Percentiles rank a stretch among this genome's conserved stretches.
phyloP scores from a whole-genome alignment of 2,113 vertebrate genomes.

The Callorhinus ursinus region DNA sequence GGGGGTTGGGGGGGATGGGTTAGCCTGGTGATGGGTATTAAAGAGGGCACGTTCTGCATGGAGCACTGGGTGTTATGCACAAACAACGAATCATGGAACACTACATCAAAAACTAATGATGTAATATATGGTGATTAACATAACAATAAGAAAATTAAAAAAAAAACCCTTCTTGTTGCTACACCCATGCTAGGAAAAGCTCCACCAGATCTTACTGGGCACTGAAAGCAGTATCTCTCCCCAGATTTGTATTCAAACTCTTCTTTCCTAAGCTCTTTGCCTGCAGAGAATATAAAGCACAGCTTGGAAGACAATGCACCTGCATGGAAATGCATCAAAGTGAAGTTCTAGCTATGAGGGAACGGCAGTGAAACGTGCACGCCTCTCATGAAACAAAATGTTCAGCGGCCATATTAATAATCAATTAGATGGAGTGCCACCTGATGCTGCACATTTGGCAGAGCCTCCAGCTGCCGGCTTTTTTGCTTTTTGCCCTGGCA shows the following conservation, averaged over 20 bases:
- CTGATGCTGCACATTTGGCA: constrained; percentile 76
- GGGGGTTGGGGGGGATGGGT: too few species aligned
- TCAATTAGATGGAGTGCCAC: constrained; percentile 79
- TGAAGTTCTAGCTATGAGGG: constrained; percentile 68
- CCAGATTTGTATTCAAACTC: constrained; percentile 56
- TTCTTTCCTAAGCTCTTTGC: constrained; percentile 28
- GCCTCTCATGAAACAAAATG: constrained; percentile 68
- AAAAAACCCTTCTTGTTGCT: background rate
- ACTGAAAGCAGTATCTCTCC: constrained; percentile 24
- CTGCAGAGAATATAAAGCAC: constrained; percentile 67
- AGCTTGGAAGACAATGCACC: constrained; percentile 21
- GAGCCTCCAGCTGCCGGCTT: constrained; percentile 39
- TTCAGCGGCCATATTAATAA: constrained; percentile 79
- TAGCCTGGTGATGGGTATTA: too few species aligned
- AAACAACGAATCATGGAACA: too few species aligned
- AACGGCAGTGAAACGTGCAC: constrained; percentile 60
- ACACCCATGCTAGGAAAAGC: background rate
- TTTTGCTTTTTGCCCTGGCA: constrained; percentile 48
- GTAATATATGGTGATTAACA: too few species aligned
- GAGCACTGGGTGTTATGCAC: too few species aligned
- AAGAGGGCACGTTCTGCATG: too few species aligned
- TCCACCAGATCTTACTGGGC: background rate
- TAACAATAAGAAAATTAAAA: too few species aligned
- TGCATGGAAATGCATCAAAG: constrained; percentile 59
- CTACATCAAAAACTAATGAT: too few species aligned